phyloP scores from a whole-genome alignment of 2,888 invertebrate species.

The Thymelicus acteon region DNA sequence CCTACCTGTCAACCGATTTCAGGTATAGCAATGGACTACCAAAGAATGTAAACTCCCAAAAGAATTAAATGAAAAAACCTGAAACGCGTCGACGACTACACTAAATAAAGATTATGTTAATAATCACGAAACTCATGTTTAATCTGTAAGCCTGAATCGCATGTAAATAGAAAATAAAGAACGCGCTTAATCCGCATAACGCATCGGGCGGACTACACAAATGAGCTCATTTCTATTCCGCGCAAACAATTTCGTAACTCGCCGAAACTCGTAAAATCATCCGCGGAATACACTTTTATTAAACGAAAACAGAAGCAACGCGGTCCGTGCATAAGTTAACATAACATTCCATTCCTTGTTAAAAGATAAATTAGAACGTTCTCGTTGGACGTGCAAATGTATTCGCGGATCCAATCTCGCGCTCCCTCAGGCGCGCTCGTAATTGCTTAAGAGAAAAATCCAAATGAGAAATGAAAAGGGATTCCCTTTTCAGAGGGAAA shows the following conservation, averaged over 20 bases:
- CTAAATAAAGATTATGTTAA: conserved; percentile 1
- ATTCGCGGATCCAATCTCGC: conserved; percentile 69
- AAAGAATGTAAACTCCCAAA: no score
- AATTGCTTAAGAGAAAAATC: conserved; percentile 85
- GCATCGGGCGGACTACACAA: conserved; percentile 53
- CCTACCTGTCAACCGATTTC: no score
- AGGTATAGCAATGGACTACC: no score
- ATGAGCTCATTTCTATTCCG: conserved; percentile 69
- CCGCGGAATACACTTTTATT: conserved; percentile 73
- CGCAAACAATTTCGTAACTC: conserved; percentile 71
- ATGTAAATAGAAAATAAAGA: conserved; percentile 59
- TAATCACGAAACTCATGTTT: conserved; percentile 41
- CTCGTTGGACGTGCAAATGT: conserved; percentile 66
- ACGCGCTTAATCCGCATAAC: conserved; percentile 51
- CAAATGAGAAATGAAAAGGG: conserved; percentile 85
- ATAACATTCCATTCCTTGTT: conserved; percentile 74
- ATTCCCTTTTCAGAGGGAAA: conserved; percentile 82
- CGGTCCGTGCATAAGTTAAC: conserved; percentile 75
- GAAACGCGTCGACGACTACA: background rate
- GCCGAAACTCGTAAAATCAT: conserved; percentile 72
- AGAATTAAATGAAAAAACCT: background rate
- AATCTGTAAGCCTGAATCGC: conserved; percentile 40
- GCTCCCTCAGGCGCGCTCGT: conserved; percentile 71
- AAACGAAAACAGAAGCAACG: conserved; percentile 75
- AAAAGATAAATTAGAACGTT: conserved; percentile 76